These are phyloP conservation scores for Lapara coniferarum DNA, from an alignment of 2,888 invertebrate species.

Conservation along the genomic window DNA sequence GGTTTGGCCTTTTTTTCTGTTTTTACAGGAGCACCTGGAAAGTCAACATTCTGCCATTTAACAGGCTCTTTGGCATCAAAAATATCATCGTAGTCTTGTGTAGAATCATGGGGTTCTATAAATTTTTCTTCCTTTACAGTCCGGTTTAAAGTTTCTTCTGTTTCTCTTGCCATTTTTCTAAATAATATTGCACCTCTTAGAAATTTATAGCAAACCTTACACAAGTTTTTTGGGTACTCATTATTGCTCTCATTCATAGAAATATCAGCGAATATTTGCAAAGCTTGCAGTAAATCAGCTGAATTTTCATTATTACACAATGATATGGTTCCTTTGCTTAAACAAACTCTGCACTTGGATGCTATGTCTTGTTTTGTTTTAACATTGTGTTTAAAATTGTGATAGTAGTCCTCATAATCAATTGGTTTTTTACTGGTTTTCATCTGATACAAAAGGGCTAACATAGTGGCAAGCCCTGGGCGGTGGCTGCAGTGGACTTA, in stretches of 20 bases:
- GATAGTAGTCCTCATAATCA: conserved; percentile 38
- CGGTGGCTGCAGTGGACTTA: background rate
- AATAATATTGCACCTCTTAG: conserved; percentile 59
- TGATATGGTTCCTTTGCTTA: conserved; percentile 36
- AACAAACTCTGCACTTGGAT: conserved; percentile 40
- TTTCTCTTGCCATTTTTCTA: conserved; percentile 56
- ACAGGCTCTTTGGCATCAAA: conserved; percentile 28
- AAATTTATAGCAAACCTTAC: conserved; percentile 59
- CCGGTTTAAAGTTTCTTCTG: conserved; percentile 53
- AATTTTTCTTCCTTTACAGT: conserved; percentile 33
- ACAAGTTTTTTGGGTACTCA: conserved; percentile 58
- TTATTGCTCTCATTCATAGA: conserved; percentile 56
- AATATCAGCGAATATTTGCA: conserved; percentile 49
- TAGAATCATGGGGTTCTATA: background rate
- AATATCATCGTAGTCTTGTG: conserved; percentile 23
- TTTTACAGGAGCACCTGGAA: conserved; percentile 29
- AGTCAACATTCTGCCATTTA: conserved; percentile 36
- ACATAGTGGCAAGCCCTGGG: conserved; percentile 31
- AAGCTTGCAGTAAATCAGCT: conserved; percentile 10
- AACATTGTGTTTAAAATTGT: conserved; percentile 27
- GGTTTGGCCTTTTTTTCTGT: conserved; percentile 42
- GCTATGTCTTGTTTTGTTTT: background rate
- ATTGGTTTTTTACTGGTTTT: conserved; percentile 33
- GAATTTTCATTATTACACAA: conserved; percentile 32
- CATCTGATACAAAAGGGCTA: conserved; percentile 38